Percentiles rank a stretch among this genome's conserved stretches.
Conservation (phyloP, 2,888 invertebrate species). For the Trypoxylon attenuatum region DNA sequence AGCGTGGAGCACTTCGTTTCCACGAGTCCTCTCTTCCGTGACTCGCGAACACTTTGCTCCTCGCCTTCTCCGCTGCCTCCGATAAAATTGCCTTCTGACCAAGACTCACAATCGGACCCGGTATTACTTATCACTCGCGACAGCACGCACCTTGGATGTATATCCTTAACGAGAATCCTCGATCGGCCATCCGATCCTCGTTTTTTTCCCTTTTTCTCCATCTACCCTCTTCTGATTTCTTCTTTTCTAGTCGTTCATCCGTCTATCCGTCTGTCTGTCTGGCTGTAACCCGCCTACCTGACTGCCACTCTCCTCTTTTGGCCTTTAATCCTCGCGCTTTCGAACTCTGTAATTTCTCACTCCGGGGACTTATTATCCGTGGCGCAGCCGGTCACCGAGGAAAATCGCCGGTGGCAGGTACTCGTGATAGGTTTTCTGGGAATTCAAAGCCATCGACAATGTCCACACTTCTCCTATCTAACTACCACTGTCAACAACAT, state of each 20-base stretch:
- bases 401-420: too few species aligned
- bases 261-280: neutral
- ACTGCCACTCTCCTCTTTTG: slow-evolving; percentile 21
- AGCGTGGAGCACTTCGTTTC: slow-evolving; percentile 35
- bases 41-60: slow-evolving; percentile 42
- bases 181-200: slow-evolving; percentile 15
- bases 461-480: too few species aligned
- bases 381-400: too few species aligned
- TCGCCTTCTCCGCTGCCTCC: slow-evolving; percentile 6
- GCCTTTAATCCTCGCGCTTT: slow-evolving; percentile 38
- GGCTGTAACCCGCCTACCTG: too few species aligned
- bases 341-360: slow-evolving; percentile 38
- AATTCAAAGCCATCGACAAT: too few species aligned
- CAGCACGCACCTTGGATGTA: slow-evolving; percentile 23
- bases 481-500: too few species aligned
- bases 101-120: slow-evolving; percentile 26
- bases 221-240: neutral
- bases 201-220: neutral
- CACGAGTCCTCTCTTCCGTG: slow-evolving; percentile 46
- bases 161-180: slow-evolving; percentile 41
- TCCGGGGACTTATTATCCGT: slow-evolving; percentile 31
- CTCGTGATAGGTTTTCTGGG: too few species aligned
- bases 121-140: slow-evolving; percentile 46
- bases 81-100: slow-evolving; percentile 27
- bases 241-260: neutral